Evolutionary conservation across 2,888 invertebrate genomes (phyloP).

Genomic region (Morinoia aosen): DNA sequence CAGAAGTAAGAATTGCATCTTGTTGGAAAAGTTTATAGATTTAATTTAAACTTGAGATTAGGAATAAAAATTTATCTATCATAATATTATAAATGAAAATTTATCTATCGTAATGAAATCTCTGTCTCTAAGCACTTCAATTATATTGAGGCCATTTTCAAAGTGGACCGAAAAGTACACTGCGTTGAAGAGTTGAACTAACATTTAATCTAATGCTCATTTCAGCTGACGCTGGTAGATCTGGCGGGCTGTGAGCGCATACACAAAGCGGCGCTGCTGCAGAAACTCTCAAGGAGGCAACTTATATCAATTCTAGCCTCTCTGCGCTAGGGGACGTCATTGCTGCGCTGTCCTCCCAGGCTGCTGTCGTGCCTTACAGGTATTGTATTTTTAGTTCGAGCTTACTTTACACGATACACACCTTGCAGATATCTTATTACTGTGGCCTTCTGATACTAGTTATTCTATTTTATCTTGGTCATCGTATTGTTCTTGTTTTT

Average conservation of each 20-base stretch:
- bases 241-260: constrained; percentile 73
- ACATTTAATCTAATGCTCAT: too few species aligned
- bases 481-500: neutral
- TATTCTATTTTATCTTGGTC: neutral
- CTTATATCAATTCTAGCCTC: constrained; percentile 75
- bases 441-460: neutral
- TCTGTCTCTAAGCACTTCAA: too few species aligned
- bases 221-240: constrained; percentile 7
- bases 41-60: too few species aligned
- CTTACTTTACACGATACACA: too few species aligned
- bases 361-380: constrained; percentile 74
- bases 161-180: too few species aligned
- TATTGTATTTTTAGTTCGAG: constrained; percentile 59
- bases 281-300: constrained; percentile 75
- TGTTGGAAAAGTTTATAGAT: too few species aligned
- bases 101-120: too few species aligned
- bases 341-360: constrained; percentile 74
- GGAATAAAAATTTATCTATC: too few species aligned
- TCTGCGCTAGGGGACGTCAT: constrained; percentile 76
- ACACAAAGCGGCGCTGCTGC: constrained; percentile 73
- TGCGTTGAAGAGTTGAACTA: too few species aligned
- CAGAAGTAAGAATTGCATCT: too few species aligned
- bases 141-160: too few species aligned
- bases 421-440: neutral
- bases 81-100: too few species aligned